Evolutionary conservation across 35 echinoderm and acorn worm species (phyloP).

Genomic region (Patiria miniata): DNA sequence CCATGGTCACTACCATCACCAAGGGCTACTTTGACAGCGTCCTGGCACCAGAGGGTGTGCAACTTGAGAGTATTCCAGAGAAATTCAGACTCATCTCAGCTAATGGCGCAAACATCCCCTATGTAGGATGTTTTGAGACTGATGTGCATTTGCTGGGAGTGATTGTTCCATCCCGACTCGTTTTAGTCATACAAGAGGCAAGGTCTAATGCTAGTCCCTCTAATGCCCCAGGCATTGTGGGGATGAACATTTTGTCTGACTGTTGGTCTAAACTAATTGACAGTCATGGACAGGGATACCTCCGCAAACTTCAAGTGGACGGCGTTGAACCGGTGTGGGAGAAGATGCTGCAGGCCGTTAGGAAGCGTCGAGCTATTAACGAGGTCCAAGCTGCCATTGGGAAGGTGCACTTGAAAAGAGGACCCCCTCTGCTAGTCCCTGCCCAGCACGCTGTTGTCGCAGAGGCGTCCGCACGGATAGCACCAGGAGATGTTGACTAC

Average conservation of each 20-base stretch:
- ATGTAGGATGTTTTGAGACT: conserved; percentile 4
- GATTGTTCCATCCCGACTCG: neutral
- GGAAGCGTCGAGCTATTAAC: neutral
- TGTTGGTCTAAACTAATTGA: neutral
- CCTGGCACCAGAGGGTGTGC: neutral
- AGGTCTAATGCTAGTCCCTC: neutral
- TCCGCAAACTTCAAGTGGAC: no score
- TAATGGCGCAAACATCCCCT: neutral
- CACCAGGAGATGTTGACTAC: neutral
- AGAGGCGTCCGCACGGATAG: neutral
- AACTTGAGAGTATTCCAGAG: neutral
- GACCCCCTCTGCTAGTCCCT: neutral
- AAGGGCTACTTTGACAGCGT: neutral
- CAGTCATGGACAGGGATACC: no score
- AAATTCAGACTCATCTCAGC: neutral
- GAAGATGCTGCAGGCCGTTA: neutral
- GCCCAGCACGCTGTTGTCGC: neutral
- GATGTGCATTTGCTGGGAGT: neutral
- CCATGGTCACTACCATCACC: neutral
- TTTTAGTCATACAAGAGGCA: neutral
- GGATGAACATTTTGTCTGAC: neutral
- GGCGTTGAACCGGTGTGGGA: neutral
- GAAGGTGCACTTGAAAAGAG: neutral
- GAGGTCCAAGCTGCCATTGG: neutral
- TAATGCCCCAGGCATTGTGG: neutral